Evolutionary conservation across 2,888 invertebrate genomes (phyloP).

Genomic region (Phoenoteleia sp.): DNA sequence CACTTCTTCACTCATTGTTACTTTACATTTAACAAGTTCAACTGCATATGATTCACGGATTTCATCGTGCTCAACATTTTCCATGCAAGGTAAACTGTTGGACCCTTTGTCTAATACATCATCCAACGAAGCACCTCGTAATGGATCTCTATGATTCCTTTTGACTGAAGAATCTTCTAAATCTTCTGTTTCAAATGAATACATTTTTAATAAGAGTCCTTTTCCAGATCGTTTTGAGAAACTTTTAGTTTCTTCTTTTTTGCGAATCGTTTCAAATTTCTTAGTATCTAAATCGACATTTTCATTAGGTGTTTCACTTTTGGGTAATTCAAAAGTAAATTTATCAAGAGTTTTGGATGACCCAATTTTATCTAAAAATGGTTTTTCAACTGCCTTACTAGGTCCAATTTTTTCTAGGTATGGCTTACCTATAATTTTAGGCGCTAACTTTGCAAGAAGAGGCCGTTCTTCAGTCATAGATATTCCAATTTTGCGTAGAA

Average conservation of each 20-base stretch:
- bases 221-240: constrained; percentile 80
- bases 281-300: constrained; percentile 34
- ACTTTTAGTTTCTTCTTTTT: constrained; percentile 11
- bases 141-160: constrained; percentile 78
- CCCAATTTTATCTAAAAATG: constrained; percentile 84
- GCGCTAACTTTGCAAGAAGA: constrained; percentile 81
- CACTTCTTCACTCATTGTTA: constrained; percentile 84
- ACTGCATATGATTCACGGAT: constrained; percentile 75
- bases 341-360: constrained; percentile 84
- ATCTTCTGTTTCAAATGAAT: constrained; percentile 85
- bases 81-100: constrained; percentile 71
- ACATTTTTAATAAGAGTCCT: constrained; percentile 84
- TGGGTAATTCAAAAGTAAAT: constrained; percentile 81
- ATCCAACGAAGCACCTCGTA: constrained; percentile 81
- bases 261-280: neutral
- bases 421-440: constrained; percentile 83
- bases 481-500: constrained; percentile 84
- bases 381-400: constrained; percentile 83
- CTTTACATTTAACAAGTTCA: constrained; percentile 83
- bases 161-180: constrained; percentile 76
- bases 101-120: constrained; percentile 81
- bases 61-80: constrained; percentile 44
- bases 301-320: constrained; percentile 37
- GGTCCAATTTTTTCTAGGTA: constrained; percentile 85
- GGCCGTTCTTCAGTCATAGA: constrained; percentile 85